Evolutionary conservation across 1,140 invertebrate species (phyloP), one percentile per base, ranked within the genome.

Genomic region (Brachionus angularis): DNA sequence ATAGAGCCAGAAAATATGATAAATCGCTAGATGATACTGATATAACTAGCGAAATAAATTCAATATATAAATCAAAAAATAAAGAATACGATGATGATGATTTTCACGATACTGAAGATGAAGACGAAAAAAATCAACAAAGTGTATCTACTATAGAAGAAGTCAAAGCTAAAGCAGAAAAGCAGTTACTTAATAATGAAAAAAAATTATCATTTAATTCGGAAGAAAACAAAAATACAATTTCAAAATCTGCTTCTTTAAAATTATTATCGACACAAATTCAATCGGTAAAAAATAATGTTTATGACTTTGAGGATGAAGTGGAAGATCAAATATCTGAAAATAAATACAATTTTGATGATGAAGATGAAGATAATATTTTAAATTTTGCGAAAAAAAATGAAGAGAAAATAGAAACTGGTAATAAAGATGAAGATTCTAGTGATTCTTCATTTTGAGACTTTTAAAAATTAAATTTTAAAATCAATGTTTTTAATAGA

Each of bases 41-140:
- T 34, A 1, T 36, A 16, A 46, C 29, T 12, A 44, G 27, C 10
- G 61, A 64, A 10, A 1, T 49, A 31, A 42, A 10, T 42, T 42
- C 10, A 42, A 42, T 42, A 42, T 42, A 16, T 16, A 10, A 16
- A 42, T 10, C 39, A 10, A 67, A 50, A 67, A 34, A 21, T 34
- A 67, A 67, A 16, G 42, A 44, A 14, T 44, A 67, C 36, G 42
- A 67, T 50, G 42, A 67, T 49, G 62, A 67, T 16, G 62, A 67
- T 67, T 67, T 67, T 50, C 62, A 67, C 29, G 62, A 67, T 46
- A 67, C 62, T 18, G 62, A 67, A 12, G 62, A 67, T 50, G 62
- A 67, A 21, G 39, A 42, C 16, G 62, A 67, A 47, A 67, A 67
- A 61, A 61, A 61, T 61, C 39, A 25, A 46, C 14, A 14, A 5